phyloP scores from a whole-genome alignment of 2,888 invertebrate genomes.

The Chalcosyrphus nemorum region DNA sequence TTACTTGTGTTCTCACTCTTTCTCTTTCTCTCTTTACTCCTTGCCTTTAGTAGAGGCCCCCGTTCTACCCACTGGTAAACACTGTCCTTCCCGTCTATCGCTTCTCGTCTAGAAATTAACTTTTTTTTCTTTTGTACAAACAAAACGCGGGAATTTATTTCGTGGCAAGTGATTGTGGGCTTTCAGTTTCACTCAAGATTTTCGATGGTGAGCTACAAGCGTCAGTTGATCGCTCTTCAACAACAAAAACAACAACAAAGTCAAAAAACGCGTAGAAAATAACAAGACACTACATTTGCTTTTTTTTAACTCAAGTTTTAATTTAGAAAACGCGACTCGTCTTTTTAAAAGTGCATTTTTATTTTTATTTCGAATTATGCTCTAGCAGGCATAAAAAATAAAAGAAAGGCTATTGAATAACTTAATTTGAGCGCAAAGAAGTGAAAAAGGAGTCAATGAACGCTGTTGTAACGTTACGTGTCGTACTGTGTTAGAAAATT shows the following conservation, averaged over 20 bases:
- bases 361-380: neutral
- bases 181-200: slow-evolving; percentile 75
- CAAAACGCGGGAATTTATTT: slow-evolving; percentile 74
- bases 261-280: slow-evolving; percentile 53
- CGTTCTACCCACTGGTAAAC: neutral
- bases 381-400: slow-evolving; percentile 6
- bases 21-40: neutral
- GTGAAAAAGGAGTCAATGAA: slow-evolving; percentile 68
- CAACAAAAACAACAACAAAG: slow-evolving; percentile 32
- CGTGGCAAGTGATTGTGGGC: slow-evolving; percentile 63
- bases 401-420: slow-evolving; percentile 30
- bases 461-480: slow-evolving; percentile 41
- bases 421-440: slow-evolving; percentile 22
- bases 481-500: slow-evolving; percentile 23
- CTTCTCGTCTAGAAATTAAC: neutral
- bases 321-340: slow-evolving; percentile 3
- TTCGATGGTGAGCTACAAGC: slow-evolving; percentile 57
- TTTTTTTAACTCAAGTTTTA: neutral
- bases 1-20: slow-evolving; percentile 13
- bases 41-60: neutral
- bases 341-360: slow-evolving; percentile 21
- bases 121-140: slow-evolving; percentile 56
- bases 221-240: slow-evolving; percentile 27
- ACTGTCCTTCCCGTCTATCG: neutral
- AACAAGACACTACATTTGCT: neutral